A percentile compares a stretch with the other conserved stretches of the same genome.
These are phyloP conservation scores for Ammodytes dubius DNA, from an alignment of 2,113 vertebrate species.

Conservation along the genomic window DNA sequence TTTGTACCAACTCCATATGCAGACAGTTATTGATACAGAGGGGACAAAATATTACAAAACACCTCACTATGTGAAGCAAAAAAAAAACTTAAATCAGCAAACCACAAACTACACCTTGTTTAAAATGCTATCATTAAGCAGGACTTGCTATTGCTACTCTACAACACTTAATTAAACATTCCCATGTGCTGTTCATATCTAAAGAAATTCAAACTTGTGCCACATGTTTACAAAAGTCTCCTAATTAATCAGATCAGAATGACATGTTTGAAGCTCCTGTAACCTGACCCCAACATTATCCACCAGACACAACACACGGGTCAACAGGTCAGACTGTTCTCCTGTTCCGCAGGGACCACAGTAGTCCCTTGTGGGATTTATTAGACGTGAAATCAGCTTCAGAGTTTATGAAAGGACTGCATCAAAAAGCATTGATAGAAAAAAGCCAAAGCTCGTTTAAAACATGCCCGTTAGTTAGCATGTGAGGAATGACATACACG, in stretches of 20 bases:
- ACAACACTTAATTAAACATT: neutral
- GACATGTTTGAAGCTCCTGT: conserved; percentile 11
- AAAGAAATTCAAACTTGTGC: neutral
- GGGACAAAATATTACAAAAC: neutral
- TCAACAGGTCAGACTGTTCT: conserved; percentile 64
- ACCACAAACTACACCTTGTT: neutral
- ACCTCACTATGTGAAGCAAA: neutral
- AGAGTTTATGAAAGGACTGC: neutral
- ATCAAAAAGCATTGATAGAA: neutral
- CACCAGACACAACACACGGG: conserved; percentile 51
- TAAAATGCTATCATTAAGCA: neutral
- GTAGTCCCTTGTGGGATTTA: neutral
- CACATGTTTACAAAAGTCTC: neutral
- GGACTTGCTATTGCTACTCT: neutral
- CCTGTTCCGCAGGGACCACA: neutral
- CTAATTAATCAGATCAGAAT: neutral
- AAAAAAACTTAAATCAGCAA: neutral
- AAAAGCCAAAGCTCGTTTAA: neutral
- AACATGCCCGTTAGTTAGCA: neutral
- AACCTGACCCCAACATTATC: conserved; percentile 25
- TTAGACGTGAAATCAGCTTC: neutral
- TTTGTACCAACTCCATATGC: neutral
- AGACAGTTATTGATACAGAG: neutral
- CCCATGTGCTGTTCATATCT: no score
- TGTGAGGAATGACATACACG: neutral